phyloP scores from a whole-genome alignment of 2,888 invertebrate species.

The Actias luna region DNA sequence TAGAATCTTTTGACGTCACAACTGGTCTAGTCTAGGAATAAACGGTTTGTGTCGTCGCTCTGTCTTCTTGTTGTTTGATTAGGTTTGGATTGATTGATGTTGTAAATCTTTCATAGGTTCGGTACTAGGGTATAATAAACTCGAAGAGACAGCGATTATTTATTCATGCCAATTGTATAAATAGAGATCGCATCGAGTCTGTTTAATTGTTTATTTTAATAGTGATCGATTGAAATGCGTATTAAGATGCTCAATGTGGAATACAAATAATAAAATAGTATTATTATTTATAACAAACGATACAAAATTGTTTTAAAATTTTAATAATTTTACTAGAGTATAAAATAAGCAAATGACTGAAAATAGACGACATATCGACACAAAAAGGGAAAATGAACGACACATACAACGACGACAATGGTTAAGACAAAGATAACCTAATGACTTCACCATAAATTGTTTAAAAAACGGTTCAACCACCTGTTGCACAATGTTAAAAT shows the following conservation, averaged over 20 bases:
- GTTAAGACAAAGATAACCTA: too few relatives aligned
- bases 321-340: too few relatives aligned
- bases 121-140: not conserved
- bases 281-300: too few relatives aligned
- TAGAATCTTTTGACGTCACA: constrained; percentile 56
- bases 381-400: too few relatives aligned
- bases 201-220: not conserved
- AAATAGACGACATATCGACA: too few relatives aligned
- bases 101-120: not conserved
- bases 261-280: not conserved
- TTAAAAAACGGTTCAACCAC: not conserved
- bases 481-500: not conserved
- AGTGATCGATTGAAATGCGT: too few relatives aligned
- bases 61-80: not conserved
- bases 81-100: not conserved
- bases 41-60: constrained; percentile 17
- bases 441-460: too few relatives aligned
- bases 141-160: not conserved
- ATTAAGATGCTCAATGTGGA: too few relatives aligned
- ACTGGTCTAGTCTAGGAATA: constrained; percentile 49
- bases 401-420: too few relatives aligned
- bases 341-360: too few relatives aligned
- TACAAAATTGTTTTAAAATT: too few relatives aligned
- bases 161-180: not conserved
- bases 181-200: not conserved